A percentile compares a stretch with the other conserved stretches of the same genome.
Conservation (phyloP, 2,797 vertebrate genomes). For the Rhadinocentrus ornatus region DNA sequence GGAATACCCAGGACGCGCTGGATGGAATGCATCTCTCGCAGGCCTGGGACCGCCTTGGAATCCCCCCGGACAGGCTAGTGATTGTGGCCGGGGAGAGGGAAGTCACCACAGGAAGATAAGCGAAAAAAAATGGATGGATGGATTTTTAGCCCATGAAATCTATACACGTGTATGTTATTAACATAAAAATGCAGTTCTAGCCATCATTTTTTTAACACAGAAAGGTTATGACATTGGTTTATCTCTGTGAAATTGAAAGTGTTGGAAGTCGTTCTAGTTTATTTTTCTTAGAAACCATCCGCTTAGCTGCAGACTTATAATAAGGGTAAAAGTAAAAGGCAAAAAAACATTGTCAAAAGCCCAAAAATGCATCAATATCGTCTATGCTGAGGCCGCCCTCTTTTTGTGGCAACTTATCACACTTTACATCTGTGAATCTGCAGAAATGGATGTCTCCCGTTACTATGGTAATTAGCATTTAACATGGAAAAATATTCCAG, state of each 20-base stretch:
- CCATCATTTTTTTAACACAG: background rate
- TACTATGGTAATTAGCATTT: slow-evolving; percentile 19
- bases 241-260: slow-evolving; percentile 1
- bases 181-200: background rate
- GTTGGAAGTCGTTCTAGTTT: background rate
- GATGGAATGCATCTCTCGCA: too few relatives aligned
- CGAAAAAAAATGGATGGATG: too few relatives aligned
- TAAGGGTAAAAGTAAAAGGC: background rate
- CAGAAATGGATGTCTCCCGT: background rate
- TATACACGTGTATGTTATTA: background rate
- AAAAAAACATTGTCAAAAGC: slow-evolving; percentile 7
- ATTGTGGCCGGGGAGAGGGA: too few relatives aligned
- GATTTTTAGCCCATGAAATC: background rate
- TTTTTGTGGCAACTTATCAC: background rate
- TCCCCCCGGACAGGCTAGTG: too few relatives aligned
- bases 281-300: slow-evolving; percentile 3
- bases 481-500: slow-evolving; percentile 25
- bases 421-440: slow-evolving; percentile 14
- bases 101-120: too few relatives aligned
- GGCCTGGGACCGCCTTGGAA: too few relatives aligned
- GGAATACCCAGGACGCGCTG: too few relatives aligned
- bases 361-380: background rate
- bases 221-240: slow-evolving; percentile 5
- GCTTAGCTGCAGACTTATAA: slow-evolving; percentile 14
- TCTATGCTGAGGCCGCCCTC: background rate